Evolutionary conservation across 2,113 vertebrate genomes (phyloP).

Genomic region (Neodon shergylaensis): DNA sequence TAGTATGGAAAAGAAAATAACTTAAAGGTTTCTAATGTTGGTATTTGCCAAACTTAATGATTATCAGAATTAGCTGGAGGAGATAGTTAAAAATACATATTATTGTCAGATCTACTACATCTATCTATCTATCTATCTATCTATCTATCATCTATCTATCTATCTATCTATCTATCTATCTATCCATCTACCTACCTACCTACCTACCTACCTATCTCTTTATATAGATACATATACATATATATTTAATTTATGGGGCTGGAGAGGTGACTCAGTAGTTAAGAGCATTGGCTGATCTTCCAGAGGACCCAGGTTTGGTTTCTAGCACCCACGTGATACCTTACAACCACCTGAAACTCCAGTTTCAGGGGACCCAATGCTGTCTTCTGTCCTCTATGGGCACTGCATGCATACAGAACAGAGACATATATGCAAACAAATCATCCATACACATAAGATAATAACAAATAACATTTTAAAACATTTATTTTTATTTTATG

Average conservation of each 20-base stretch:
- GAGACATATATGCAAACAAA: neutral
- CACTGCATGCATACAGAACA: neutral
- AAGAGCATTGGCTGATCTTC: neutral
- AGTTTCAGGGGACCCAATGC: neutral
- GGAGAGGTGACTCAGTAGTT: neutral
- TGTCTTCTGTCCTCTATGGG: neutral
- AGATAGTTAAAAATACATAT: neutral
- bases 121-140: neutral
- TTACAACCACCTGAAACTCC: neutral
- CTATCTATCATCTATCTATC: neutral
- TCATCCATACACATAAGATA: neutral
- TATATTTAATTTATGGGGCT: neutral
- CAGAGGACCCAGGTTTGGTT: neutral
- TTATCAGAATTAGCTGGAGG: slow-evolving; percentile 1
- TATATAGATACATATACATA: neutral
- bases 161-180: neutral
- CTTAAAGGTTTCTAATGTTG: neutral
- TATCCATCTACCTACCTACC: no score
- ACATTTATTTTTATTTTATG: neutral
- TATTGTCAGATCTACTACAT: neutral
- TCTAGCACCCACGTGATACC: neutral
- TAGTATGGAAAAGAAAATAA: neutral
- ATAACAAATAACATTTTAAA: neutral
- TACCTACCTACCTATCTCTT: neutral
- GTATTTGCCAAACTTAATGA: neutral